Conservation (phyloP, 2,113 vertebrate species). For the Dicaeum eximium region DNA sequence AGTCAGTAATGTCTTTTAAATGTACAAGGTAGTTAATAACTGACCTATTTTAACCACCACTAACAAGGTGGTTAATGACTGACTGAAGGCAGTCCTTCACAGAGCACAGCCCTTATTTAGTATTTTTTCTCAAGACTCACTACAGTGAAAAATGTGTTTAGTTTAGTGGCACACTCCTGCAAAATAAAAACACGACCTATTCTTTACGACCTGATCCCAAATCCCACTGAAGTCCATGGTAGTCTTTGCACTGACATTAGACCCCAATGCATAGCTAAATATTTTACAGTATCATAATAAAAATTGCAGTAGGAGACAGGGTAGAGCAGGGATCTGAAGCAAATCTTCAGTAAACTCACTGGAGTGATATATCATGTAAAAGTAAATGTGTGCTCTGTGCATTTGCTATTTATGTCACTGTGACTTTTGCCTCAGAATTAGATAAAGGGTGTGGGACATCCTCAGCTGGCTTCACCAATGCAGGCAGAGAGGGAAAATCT, state of each 20-base stretch:
- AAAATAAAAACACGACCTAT: background rate
- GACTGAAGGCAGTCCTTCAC: background rate
- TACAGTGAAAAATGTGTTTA: background rate
- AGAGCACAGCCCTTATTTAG: background rate
- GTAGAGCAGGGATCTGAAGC: background rate
- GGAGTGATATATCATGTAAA: background rate
- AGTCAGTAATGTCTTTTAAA: background rate
- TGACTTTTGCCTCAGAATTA: background rate
- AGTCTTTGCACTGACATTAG: background rate
- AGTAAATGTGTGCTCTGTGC: background rate
- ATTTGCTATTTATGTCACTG: background rate
- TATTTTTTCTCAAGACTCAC: background rate
- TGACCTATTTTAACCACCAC: background rate
- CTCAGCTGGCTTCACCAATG: background rate
- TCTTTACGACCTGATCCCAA: background rate
- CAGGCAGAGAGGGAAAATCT: background rate
- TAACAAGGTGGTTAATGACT: background rate
- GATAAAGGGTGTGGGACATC: background rate
- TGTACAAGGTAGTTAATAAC: background rate
- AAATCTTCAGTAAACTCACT: constrained; percentile 1
- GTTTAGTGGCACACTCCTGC: background rate
- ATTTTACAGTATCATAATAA: background rate
- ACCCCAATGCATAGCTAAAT: background rate
- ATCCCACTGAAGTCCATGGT: background rate
- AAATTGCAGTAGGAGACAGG: constrained; percentile 2